A percentile compares a stretch with the other conserved stretches of the same genome.
Conservation (phyloP, 2,888 invertebrate genomes). For the Amitus sp. region DNA sequence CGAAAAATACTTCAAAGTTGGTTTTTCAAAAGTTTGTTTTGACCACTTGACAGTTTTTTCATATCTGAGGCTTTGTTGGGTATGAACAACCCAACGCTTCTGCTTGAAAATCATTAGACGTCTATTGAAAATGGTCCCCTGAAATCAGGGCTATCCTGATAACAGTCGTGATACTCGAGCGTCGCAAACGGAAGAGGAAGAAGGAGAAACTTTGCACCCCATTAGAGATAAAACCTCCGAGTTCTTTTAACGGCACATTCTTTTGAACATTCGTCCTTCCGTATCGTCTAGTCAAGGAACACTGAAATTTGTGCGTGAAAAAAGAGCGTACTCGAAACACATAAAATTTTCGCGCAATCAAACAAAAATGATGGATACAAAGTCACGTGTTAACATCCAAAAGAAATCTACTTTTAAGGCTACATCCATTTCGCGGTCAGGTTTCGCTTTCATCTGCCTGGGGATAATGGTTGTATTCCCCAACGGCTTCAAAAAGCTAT, state of each 20-base stretch:
- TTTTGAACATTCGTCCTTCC: constrained; percentile 40
- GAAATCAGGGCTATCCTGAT: constrained; percentile 47
- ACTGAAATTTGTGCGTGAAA: constrained; percentile 28
- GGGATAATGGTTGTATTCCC: constrained; percentile 62
- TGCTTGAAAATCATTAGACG: constrained; percentile 55
- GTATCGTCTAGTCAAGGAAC: constrained; percentile 31
- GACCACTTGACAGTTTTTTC: no score
- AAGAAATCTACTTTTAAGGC: constrained; percentile 48
- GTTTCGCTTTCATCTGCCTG: constrained; percentile 61
- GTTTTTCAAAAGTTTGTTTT: no score
- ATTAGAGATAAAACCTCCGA: constrained; percentile 52
- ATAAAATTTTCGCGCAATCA: constrained; percentile 12
- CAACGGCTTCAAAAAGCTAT: constrained; percentile 49
- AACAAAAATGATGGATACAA: constrained; percentile 17
- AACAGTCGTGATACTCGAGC: constrained; percentile 49
- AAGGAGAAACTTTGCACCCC: constrained; percentile 37
- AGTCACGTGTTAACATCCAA: constrained; percentile 44
- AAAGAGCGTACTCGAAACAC: background rate
- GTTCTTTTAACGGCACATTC: constrained; percentile 40
- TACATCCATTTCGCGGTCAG: constrained; percentile 60
- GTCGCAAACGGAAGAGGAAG: constrained; percentile 40
- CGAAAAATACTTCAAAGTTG: no score
- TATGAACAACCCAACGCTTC: no score
- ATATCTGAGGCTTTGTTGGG: no score
- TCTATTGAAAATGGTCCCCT: constrained; percentile 47